Conservation (phyloP, 2,888 invertebrate genomes). For the Busseola fusca region DNA sequence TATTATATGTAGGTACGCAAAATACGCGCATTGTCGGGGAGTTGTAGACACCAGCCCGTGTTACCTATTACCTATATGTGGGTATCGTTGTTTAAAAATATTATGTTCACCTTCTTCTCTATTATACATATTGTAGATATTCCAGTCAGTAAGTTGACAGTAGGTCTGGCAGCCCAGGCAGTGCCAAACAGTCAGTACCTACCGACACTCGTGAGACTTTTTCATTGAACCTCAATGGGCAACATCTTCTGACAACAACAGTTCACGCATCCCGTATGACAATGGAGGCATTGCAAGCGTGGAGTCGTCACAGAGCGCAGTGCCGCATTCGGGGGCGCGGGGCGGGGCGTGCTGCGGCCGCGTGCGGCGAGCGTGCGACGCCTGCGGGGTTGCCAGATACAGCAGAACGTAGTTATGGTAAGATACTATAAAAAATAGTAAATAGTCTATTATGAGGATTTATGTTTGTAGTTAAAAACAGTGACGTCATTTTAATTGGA, state of each 20-base stretch:
- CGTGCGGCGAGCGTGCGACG: constrained; percentile 61
- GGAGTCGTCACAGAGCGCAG: constrained; percentile 74
- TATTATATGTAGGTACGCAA: no score
- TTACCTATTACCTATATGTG: no score
- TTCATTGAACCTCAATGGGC: background rate
- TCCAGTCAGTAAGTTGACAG: no score
- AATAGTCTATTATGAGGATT: background rate
- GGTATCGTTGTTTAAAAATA: background rate
- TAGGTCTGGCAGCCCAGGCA: no score
- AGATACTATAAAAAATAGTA: background rate
- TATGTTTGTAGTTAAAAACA: background rate
- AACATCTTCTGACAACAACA: background rate
- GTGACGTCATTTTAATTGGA: background rate
- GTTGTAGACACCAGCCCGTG: no score
- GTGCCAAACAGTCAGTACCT: no score
- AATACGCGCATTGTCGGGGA: no score
- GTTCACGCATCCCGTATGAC: constrained; percentile 24
- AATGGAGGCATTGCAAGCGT: constrained; percentile 44
- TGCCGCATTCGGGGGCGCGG: constrained; percentile 87
- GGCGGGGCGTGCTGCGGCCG: constrained; percentile 74
- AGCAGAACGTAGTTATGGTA: background rate
- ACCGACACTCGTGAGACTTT: background rate
- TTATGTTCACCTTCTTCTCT: background rate
- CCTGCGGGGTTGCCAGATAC: constrained; percentile 45
- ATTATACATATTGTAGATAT: no score